Base-by-base conservation (phyloP, 2,113 vertebrate genomes). In the Gila orcuttii region DNA sequence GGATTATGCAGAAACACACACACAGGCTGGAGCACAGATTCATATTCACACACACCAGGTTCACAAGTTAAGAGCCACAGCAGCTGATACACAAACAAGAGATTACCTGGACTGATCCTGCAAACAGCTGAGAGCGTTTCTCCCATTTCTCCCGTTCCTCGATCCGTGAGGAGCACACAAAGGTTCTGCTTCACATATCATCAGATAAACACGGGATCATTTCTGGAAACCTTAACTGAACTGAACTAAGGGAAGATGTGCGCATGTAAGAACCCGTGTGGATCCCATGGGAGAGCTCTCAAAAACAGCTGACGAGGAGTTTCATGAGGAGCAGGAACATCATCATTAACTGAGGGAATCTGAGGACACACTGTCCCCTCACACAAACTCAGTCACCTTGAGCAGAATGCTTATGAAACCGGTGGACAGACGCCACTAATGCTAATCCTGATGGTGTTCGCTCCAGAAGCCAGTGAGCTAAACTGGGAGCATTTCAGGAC, bases 1-100 rank as follows among this genome's bases (percentile, higher is more conserved):
- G 75, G 25, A 50, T 59, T 36, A 42, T 15, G 4, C 31, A 60
- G 39, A 79, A 79, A 55, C 90, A 89, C 89, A 87, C 86, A 85
- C 85, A 47, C 42, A 36, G 31, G 68, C 78, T 28, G 21, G 42
- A 62, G 71, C 2, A 4, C 25, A 82, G 2, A 57, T 21, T 28
- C 28, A 28, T 13, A 57, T n/a, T 47, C 36, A 45, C 15, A 83
- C 73, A 82, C 50, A 73, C 12, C 19, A 86, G 45, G 23, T 45
- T 39, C 36, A 86, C 12, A 83, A 39, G 79, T 66, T 66, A 81
- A 81, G 66, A 64, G 60, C 79, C 10, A 83, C 33, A 25, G 3
- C 50, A 17, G 64, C 39, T 47, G 79, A 19, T 47, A 47, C 64
- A 57, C 21, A 57, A 57, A 28, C 47, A n/a, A 60, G 33, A 81